These are phyloP conservation scores for Polydrusus cervinus DNA, from an alignment of 2,888 invertebrate genomes.

Conservation along the genomic window DNA sequence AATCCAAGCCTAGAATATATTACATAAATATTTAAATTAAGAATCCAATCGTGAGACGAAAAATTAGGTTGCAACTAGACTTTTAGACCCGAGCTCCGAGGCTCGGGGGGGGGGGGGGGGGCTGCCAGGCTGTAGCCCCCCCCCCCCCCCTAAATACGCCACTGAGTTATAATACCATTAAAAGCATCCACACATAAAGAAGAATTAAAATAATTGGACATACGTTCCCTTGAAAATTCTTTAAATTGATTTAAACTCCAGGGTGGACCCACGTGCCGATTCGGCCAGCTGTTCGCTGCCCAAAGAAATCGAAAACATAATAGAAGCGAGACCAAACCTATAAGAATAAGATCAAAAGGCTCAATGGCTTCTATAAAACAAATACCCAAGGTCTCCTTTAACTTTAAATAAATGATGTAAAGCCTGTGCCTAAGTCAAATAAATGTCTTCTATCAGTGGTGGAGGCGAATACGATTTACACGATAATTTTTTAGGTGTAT, in stretches of 20 bases:
- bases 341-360: constrained; percentile 45
- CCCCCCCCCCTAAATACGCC: too few species aligned
- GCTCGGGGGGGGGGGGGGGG: too few species aligned
- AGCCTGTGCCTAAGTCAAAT: constrained; percentile 32
- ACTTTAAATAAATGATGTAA: constrained; percentile 37
- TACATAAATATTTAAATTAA: too few species aligned
- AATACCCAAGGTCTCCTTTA: constrained; percentile 32
- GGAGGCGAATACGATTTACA: neutral
- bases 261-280: constrained; percentile 28
- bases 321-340: constrained; percentile 37
- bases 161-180: too few species aligned
- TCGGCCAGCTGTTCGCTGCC: constrained; percentile 22
- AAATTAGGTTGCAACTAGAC: too few species aligned
- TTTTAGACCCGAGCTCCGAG: too few species aligned
- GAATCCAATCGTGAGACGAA: too few species aligned
- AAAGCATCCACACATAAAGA: too few species aligned
- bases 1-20: too few species aligned
- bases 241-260: neutral
- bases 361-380: constrained; percentile 35
- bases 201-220: too few species aligned
- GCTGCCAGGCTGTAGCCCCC: too few species aligned
- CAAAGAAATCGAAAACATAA: constrained; percentile 28
- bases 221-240: neutral
- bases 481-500: too few species aligned
- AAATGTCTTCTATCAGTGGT: neutral